Evolutionary conservation across 2,888 invertebrate species (phyloP), one percentile per base, ranked within the genome.

Genomic region (Andrena minutula): DNA sequence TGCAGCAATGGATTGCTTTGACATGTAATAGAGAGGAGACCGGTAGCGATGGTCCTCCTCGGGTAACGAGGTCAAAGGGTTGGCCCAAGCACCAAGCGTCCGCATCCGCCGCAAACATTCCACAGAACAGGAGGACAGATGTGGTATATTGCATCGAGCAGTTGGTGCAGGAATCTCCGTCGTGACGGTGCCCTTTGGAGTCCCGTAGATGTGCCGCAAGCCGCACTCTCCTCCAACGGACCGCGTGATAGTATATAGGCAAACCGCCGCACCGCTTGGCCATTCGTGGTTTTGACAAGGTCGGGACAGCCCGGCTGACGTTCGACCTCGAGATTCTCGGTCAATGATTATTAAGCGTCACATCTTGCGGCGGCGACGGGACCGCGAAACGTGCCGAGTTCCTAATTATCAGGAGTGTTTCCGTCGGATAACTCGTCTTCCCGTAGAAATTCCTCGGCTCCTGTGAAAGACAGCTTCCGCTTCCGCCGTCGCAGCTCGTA

Each of bases 231-330:
- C 86, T 87, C 83, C 82, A 80, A 71, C 56, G 75, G 79, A 83
- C 81, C 85, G 69, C 81, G 53, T 26, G 61, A 84, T 63, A 70
- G 71, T 84, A 79, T 79, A 85, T 63, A 78, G 63, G 30, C 71
- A 51, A 73, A 83, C 77, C 86, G 49, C 85, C 53, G 53, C 53
- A 20, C 20, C 53, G 86, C 85, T 88, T 89, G 88, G 83, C 85
- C 86, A 86, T 88, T 90, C 87, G 91, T 86, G 91, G 89, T 88
- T 91, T 88, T 88, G 90, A 91, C 92, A 92, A 92, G 89, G 83
- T 88, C 83, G 85, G 83, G 83, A 84, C 77, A 77, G 82, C 58
- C 70, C 68, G 79, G 58, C 85, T 79, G 83, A 71, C 80, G 73
- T 71, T 58, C 61, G 53, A 20, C 23, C 32, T 73, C 51, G 61